Base-by-base conservation (phyloP, 2,888 invertebrate genomes). In the Drosophila putrida region DNA sequence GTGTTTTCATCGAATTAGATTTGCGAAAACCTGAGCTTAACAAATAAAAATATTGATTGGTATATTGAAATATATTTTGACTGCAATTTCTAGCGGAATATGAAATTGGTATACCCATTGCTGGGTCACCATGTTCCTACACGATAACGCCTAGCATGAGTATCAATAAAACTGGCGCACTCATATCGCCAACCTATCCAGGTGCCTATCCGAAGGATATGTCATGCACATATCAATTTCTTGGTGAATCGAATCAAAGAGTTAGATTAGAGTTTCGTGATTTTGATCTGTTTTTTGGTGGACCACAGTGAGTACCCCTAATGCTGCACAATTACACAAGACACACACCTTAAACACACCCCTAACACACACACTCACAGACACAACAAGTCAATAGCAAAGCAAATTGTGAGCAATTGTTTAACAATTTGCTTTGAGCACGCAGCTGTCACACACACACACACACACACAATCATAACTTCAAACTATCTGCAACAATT, bases 151-250 rank as follows among this genome's bases (percentile, higher is more conserved):
- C 93, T 88, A 93, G 92, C 86, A 94, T 94, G 92, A 94, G 94
- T 92, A 90, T 91, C 81, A 93, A 93, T 90, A 95, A 95, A 90
- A 96, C 95, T 76, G 99, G 99, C 59, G 95, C 95, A 90, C 96
- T 99, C 90, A 94, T 98, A 90, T 98, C 99, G 67, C 99, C 99
- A 73, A 99, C 99, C 73, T 99, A 99, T 94, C 99, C 99, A 72
- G 99, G 99, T 83, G 96, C 98, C 90, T 99, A 99, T 94, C 99
- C 99, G 82, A 99, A 99, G 94, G 97, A 98, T 93, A 95, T 98
- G 91, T 95, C 94, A 88, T 99, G 99, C 94, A 95, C 96, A 93
- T 98, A 98, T 93, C 96, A 97, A 93, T 97, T 99, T 93, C 95
- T 96, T 90, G 99, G 99, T 57, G 95, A 95, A 91, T 94, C 95